phyloP scores from a whole-genome alignment of 2,888 invertebrate species.

The Julus scanicus region DNA sequence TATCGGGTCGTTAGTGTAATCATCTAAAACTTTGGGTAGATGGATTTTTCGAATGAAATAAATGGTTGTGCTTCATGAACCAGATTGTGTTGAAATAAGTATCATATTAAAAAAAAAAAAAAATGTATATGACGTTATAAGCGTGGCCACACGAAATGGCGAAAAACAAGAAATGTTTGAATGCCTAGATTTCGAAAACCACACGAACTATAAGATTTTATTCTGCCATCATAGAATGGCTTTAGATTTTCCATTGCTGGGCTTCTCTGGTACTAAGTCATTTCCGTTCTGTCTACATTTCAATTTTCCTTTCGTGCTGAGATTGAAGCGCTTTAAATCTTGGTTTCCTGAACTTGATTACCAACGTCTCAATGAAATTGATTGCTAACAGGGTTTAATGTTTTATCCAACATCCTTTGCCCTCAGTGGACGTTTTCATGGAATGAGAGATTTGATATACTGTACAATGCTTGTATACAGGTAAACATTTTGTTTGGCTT shows the following conservation, averaged over 20 bases:
- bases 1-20: too few relatives aligned
- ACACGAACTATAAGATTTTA: neutral
- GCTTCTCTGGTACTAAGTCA: slow-evolving; percentile 33
- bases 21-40: too few relatives aligned
- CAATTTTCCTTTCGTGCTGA: neutral
- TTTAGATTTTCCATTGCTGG: neutral
- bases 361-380: neutral
- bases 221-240: neutral
- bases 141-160: too few relatives aligned
- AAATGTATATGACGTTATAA: too few relatives aligned
- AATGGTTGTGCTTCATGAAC: too few relatives aligned
- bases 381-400: slow-evolving; percentile 18
- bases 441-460: too few relatives aligned
- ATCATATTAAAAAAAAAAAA: too few relatives aligned
- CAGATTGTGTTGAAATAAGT: too few relatives aligned
- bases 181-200: neutral
- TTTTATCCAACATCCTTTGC: neutral
- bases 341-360: neutral
- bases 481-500: too few relatives aligned
- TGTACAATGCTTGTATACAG: too few relatives aligned
- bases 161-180: neutral
- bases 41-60: too few relatives aligned
- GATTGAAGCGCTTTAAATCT: neutral
- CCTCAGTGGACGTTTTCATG: neutral
- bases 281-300: neutral